Evolutionary conservation across 2,888 invertebrate species (phyloP), one percentile per base, ranked within the genome.

Genomic region (Watsonalla cultraria): DNA sequence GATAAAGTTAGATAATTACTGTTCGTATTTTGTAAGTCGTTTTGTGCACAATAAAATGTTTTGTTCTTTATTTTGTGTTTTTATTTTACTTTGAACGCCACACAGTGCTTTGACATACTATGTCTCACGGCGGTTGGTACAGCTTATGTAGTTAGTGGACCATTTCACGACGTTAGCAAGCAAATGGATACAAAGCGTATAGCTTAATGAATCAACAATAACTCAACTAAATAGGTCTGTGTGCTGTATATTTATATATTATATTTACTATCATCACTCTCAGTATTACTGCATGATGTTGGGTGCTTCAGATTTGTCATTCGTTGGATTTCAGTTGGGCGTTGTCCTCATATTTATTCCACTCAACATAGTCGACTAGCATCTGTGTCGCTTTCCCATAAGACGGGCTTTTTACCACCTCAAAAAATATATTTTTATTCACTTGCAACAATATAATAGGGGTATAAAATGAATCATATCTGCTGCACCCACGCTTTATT

Each of bases 1-100:
- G 90, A 89, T 86, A 83, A 80, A 77, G 76, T 78, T 84, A 83
- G 82, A 81, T 72, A 74, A 76, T 74, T 69, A 70, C 66, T 79
- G 72, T 82, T 79, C 74, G 78, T 88, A 82, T 82, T 86, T 87
- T 90, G 80, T 89, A 85, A 84, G 83, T 82, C 82, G 78, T 86
- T 87, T 84, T 88, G 82, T 87, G 90, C 90, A 86, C 87, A 90
- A 90, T 89, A 89, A 89, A 90, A 76, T 80, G 72, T 83, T 85
- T 85, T 81, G 78, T 84, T 82, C 79, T 78, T 80, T 76, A 73
- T 76, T 80, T 80, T 77, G 73, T 81, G 84, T 82, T 84, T 85
- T 84, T 82, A 84, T 85, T 84, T 80, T 76, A 72, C 68, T 66
- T 65, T 60, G 68, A 61, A 65, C 37, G 37, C 37, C 5, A 42